Conservation (phyloP, 1,140 invertebrate genomes). For the Pissodes strobi region DNA sequence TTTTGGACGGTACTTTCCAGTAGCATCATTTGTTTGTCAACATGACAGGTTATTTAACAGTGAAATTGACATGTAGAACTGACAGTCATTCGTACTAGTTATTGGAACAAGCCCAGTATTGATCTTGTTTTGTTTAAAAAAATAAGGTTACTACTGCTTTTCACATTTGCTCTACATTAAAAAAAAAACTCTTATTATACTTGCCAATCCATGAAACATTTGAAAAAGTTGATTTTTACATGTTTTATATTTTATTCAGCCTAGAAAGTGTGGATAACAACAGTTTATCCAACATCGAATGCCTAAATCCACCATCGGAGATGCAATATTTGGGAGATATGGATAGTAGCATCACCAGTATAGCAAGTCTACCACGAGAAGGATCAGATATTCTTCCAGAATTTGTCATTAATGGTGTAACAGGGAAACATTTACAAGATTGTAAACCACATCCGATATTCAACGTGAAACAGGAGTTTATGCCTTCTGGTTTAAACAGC, state of each 20-base stretch:
- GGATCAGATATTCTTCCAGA: constrained; percentile 62
- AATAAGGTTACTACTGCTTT: too few relatives aligned
- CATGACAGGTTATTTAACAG: too few relatives aligned
- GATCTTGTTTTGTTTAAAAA: too few relatives aligned
- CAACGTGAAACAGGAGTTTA: constrained; percentile 60
- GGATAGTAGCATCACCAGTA: constrained; percentile 80
- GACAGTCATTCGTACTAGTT: too few relatives aligned
- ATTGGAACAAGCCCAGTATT: too few relatives aligned
- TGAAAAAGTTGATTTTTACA: too few relatives aligned
- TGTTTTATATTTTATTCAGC: constrained; percentile 54
- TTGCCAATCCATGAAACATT: too few relatives aligned
- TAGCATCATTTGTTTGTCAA: too few relatives aligned
- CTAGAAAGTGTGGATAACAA: constrained; percentile 59
- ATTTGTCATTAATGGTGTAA: constrained; percentile 42
- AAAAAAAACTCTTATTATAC: too few relatives aligned
- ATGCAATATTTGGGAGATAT: constrained; percentile 79
- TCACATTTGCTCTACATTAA: too few relatives aligned
- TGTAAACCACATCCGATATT: constrained; percentile 52
- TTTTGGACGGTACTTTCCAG: too few relatives aligned
- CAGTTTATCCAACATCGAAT: constrained; percentile 69
- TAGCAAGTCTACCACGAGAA: constrained; percentile 81
- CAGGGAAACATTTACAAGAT: constrained; percentile 21
- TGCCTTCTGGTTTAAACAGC: constrained; percentile 54
- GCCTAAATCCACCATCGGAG: constrained; percentile 79
- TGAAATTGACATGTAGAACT: too few relatives aligned